Evolutionary conservation across 2,888 invertebrate species (phyloP), one percentile per base, ranked within the genome.

Genomic region (Pollenia labialis): DNA sequence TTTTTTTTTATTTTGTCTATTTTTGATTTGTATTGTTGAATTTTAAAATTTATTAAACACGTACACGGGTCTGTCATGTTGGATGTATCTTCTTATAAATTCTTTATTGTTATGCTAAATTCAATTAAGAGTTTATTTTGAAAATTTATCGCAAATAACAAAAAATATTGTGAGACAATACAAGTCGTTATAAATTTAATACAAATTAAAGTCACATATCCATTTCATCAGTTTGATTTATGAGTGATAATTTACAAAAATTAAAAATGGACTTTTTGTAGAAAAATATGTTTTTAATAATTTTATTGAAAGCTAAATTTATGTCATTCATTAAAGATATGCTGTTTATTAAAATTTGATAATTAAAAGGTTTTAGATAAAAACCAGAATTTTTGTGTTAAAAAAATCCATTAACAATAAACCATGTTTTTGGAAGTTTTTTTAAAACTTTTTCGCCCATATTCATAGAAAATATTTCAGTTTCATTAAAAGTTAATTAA

Each of bases 61-160:
- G 42, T 52, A 23, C 4, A 32, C 32, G 4, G 7, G 9, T 32
- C 14, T 32, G 6, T 14, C 32, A 32, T 32, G 6, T 32, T 32
- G 32, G 6, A 32, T 32, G 32, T 32, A 32, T 32, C 48, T 48
- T 7, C 14, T 12, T 42, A 48, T 16, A 12, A 60, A 50, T 54
- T 46, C 54, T 44, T 48, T 71, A 62, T 85, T 81, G 75, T 85
- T 71, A 80, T 75, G 75, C 48, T 64, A 69, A 80, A 64, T 75
- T 85, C 56, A 75, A 75, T 75, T 58, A 80, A 69, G 62, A 62
- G 52, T 62, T 75, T 23, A 44, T 52, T 71, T 80, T 23, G n/a
- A 23, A 16, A n/a, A 23, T 10, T 9, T 58, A 4, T 48, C 1
- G 10, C n/a, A 23, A 18, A 71, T 58, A 79, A 68, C 46, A 46